phyloP scores from a whole-genome alignment of 1,140 invertebrate genomes.

The Vollenhovia emeryi region DNA sequence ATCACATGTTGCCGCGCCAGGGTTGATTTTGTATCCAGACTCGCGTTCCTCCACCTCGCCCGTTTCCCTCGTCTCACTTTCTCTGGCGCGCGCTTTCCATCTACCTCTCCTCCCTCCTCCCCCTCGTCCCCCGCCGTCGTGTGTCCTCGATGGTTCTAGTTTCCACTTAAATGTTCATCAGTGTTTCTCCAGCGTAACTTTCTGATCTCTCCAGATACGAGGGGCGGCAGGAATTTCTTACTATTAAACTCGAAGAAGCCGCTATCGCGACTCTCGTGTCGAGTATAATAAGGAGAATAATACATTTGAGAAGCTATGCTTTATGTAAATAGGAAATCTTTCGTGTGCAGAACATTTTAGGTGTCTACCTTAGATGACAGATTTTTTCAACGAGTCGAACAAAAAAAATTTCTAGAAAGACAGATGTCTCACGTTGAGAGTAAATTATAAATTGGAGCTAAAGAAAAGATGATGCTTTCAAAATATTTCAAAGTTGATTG shows the following conservation, averaged over 20 bases:
- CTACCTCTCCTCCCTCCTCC: neutral
- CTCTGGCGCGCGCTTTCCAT: constrained; percentile 10
- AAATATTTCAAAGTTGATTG: neutral
- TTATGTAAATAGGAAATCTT: neutral
- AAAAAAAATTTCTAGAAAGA: neutral
- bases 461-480: neutral
- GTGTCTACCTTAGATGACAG: neutral
- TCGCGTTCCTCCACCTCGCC: constrained; percentile 36
- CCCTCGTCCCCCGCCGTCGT: neutral
- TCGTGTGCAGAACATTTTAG: neutral
- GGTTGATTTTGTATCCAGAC: constrained; percentile 79
- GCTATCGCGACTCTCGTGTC: constrained; percentile 1
- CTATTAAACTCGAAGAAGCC: constrained; percentile 14
- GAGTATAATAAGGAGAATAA: neutral
- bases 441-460: neutral
- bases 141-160: constrained; percentile 21
- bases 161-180: constrained; percentile 48
- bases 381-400: neutral
- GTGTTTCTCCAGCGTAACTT: constrained; percentile 33
- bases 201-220: constrained; percentile 49
- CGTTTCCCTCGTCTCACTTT: neutral
- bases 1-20: constrained; percentile 77
- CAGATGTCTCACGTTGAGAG: neutral
- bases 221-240: constrained; percentile 28
- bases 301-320: neutral